Conservation (phyloP, 2,797 vertebrate species). For the Acanthis flammea region DNA sequence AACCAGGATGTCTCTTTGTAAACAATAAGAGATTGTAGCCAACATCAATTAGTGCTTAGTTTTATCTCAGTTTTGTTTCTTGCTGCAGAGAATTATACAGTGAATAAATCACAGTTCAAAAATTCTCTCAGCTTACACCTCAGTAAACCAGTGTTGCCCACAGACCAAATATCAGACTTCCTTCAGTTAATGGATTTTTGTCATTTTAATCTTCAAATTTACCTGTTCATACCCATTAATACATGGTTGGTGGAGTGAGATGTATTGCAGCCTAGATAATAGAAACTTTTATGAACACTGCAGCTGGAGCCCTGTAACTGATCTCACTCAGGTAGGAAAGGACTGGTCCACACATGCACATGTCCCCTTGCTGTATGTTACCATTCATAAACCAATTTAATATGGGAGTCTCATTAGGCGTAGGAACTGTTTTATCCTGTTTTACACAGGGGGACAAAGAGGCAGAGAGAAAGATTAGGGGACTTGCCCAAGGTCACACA, state of each 20-base stretch:
- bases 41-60: not conserved
- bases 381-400: not conserved
- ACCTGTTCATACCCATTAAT: not conserved
- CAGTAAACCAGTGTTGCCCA: not conserved
- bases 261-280: not conserved
- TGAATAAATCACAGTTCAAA: not conserved
- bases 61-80: not conserved
- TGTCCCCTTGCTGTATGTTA: not conserved
- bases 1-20: not conserved
- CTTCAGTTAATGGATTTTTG: not conserved
- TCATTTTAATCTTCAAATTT: not conserved
- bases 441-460: not conserved
- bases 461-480: not conserved
- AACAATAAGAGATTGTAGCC: not conserved
- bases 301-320: not conserved
- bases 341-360: not conserved
- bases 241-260: not conserved
- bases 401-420: not conserved
- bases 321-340: not conserved
- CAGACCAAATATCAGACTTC: not conserved
- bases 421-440: not conserved
- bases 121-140: not conserved
- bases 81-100: not conserved
- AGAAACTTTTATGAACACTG: not conserved
- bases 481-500: slow-evolving; percentile 32